Conservation (phyloP, 2,113 vertebrate genomes). For the Cryptotis parvus region DNA sequence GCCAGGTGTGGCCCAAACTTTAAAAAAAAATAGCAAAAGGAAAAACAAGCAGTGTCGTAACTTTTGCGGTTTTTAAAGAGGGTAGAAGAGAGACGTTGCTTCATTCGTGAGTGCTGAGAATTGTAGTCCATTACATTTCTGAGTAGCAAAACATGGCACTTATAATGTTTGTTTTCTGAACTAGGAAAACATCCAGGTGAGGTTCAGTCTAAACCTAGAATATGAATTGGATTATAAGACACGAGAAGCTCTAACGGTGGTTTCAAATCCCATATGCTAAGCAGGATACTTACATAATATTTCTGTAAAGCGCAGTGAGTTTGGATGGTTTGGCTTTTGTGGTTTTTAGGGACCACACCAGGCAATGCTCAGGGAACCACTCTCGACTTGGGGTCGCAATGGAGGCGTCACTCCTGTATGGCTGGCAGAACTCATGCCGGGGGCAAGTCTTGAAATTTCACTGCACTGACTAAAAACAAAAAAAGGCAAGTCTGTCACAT, state of each 20-base stretch:
- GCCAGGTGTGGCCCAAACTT: too few relatives aligned
- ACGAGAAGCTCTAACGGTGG: not conserved
- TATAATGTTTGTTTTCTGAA: not conserved
- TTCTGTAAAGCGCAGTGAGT: not conserved
- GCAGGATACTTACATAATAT: not conserved
- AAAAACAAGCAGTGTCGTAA: not conserved
- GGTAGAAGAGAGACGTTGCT: not conserved
- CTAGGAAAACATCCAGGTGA: conserved; percentile 14
- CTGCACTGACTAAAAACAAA: not conserved
- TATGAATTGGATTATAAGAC: not conserved
- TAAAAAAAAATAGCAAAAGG: too few relatives aligned
- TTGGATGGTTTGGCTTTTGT: too few relatives aligned
- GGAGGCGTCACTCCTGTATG: too few relatives aligned
- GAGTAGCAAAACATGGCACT: not conserved
- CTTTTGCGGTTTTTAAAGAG: not conserved
- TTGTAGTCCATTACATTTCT: not conserved
- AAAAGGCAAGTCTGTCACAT: not conserved
- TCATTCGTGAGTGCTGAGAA: not conserved
- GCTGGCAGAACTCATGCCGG: too few relatives aligned
- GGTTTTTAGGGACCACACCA: too few relatives aligned
- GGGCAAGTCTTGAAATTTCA: conserved; percentile 3
- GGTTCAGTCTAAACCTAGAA: conserved; percentile 16
- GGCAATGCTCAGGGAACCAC: too few relatives aligned
- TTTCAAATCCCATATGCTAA: not conserved
- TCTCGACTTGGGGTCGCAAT: too few relatives aligned